Conservation (phyloP, 2,113 vertebrate species). For the Lontra canadensis region DNA sequence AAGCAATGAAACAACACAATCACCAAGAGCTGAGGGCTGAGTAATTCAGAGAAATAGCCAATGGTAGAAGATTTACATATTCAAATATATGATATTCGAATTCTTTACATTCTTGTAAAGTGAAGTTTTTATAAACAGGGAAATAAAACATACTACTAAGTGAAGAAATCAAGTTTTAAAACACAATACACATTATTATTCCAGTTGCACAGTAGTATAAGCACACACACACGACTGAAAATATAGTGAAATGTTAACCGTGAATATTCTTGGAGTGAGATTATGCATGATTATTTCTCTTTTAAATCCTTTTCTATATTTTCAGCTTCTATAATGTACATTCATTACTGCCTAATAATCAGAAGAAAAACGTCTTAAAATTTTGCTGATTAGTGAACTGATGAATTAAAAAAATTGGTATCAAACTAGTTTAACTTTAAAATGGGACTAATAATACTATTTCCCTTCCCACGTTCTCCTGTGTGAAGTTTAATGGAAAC, state of each 20-base stretch:
- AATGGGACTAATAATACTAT: neutral
- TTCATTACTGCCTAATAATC: neutral
- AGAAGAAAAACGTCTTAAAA: neutral
- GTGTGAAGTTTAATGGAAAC: neutral
- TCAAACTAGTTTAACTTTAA: neutral
- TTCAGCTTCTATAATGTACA: neutral
- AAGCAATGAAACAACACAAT: neutral
- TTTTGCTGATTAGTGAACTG: neutral
- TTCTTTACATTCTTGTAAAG: neutral
- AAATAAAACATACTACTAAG: neutral
- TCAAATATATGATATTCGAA: neutral
- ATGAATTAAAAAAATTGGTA: neutral
- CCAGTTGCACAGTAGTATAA: neutral
- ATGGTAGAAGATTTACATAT: neutral
- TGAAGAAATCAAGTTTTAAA: neutral
- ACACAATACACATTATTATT: neutral
- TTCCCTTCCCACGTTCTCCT: neutral
- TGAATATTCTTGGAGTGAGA: neutral
- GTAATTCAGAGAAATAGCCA: neutral
- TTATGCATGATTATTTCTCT: neutral
- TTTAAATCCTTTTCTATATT: neutral
- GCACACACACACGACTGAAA: neutral
- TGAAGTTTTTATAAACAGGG: neutral
- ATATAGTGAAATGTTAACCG: neutral
- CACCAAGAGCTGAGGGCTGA: neutral